Evolutionary conservation across 1,140 invertebrate species (phyloP), one percentile per base, ranked within the genome.

Genomic region (Sycobia sp.): DNA sequence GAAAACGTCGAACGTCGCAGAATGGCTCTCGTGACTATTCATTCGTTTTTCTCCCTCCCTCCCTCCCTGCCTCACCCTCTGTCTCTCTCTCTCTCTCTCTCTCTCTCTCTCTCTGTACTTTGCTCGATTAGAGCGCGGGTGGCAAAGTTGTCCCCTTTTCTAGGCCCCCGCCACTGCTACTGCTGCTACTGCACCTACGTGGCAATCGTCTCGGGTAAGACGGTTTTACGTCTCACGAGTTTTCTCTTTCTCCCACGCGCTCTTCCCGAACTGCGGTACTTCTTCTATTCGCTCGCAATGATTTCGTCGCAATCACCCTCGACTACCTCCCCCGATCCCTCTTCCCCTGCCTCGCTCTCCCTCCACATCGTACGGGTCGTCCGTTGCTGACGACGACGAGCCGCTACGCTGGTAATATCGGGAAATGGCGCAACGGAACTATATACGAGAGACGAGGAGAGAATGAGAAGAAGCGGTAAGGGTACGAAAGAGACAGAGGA

Each of bases 281-380:
- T 77, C 77, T 74, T 79, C 76, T 71, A 73, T 78, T 77, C 67
- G 29, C 71, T 75, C 66, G 77, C 77, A 77, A 80, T 81, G 78
- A 81, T 81, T 81, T 79, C 72, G 74, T 80, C 74, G 76, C 79
- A 79, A 80, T 80, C 78, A 78, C 70, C 69, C 69, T 60, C 67
- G 23, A 20, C 10, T 39, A 51, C 20, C 16, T 47, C 51, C 60
- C 29, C 27, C 36, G 58, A 47, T 62, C 49, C 62, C 67, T 36
- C 34, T 53, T 32, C 59, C 65, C 56, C 58, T 61, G 38, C 13
- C 16, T 47, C 14, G 16, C 41, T 39, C 32, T 16, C 39, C 34
- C 32, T 38, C 20, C 44, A 38, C 61, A n/a, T 39, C 64, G 36
- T 39, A 13, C 60, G 44, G 44, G 46, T 41, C 61, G 41, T 14